Percentiles rank a stretch among this genome's conserved stretches.
Conservation (phyloP, 2,888 invertebrate species). For the Crematogaster levior region DNA sequence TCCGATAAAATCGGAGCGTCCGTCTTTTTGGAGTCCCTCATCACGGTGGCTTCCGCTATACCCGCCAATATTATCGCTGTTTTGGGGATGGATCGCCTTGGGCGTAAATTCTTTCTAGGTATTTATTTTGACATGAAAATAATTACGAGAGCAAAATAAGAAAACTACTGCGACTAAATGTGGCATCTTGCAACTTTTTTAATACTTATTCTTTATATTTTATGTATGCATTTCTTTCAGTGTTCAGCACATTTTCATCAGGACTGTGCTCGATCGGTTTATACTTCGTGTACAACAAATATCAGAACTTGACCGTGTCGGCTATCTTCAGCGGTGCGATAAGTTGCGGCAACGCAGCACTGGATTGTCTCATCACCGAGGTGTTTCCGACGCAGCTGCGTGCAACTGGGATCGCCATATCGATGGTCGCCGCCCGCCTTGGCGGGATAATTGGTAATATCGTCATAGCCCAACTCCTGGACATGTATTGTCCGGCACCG, state of each 20-base stretch:
- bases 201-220: background rate
- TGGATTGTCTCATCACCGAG: constrained; percentile 97
- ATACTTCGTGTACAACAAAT: constrained; percentile 94
- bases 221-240: constrained; percentile 85
- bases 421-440: constrained; percentile 95
- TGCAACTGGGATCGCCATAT: constrained; percentile 96
- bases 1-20: constrained; percentile 91
- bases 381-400: constrained; percentile 96
- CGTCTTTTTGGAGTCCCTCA: constrained; percentile 94
- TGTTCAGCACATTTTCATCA: constrained; percentile 94
- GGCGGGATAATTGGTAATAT: constrained; percentile 96
- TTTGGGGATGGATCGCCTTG: constrained; percentile 94
- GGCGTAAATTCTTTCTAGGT: constrained; percentile 94
- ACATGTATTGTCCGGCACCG: constrained; percentile 96
- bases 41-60: constrained; percentile 94
- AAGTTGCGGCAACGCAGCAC: constrained; percentile 95
- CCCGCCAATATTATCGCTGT: constrained; percentile 94
- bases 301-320: constrained; percentile 93
- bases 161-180: constrained; percentile 47
- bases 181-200: background rate
- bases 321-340: constrained; percentile 95
- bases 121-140: constrained; percentile 68
- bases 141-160: background rate
- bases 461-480: constrained; percentile 95
- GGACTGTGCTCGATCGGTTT: constrained; percentile 94